A percentile compares a stretch with the other conserved stretches of the same genome.
phyloP scores from a whole-genome alignment of 2,113 vertebrate genomes.

The Charina bottae region DNA sequence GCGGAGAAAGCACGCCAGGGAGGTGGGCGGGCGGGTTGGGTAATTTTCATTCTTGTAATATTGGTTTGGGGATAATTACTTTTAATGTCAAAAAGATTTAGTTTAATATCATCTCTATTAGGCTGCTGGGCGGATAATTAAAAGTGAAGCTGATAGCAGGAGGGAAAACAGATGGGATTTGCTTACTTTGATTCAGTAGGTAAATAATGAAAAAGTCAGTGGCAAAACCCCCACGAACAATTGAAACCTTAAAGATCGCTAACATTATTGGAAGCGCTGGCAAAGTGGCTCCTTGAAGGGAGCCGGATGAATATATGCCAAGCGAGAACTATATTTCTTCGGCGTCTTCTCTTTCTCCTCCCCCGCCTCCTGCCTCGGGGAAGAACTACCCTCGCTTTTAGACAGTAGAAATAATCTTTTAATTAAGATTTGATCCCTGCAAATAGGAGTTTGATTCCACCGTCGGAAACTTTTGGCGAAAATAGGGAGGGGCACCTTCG shows the following conservation, averaged over 20 bases:
- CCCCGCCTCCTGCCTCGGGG: slow-evolving; percentile 32
- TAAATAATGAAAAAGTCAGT: slow-evolving; percentile 92
- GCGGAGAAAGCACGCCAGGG: not conserved
- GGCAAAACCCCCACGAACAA: slow-evolving; percentile 75
- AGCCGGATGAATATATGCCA: slow-evolving; percentile 71
- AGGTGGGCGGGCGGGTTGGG: slow-evolving; percentile 48
- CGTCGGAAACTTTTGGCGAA: slow-evolving; percentile 3
- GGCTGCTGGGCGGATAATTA: slow-evolving; percentile 98
- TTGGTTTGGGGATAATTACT: slow-evolving; percentile 97
- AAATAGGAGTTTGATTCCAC: slow-evolving; percentile 41
- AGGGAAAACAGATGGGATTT: slow-evolving; percentile 99
- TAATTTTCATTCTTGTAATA: slow-evolving; percentile 81
- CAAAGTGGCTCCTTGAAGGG: slow-evolving; percentile 67
- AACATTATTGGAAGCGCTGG: slow-evolving; percentile 74
- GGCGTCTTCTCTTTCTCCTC: slow-evolving; percentile 8
- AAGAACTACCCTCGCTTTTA: not conserved
- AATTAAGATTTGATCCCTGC: slow-evolving; percentile 56
- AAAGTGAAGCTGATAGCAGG: slow-evolving; percentile 93
- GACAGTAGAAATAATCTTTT: slow-evolving; percentile 48
- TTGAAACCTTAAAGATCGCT: slow-evolving; percentile 77
- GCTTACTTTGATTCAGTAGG: slow-evolving; percentile 96
- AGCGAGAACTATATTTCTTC: slow-evolving; percentile 71
- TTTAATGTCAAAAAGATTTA: slow-evolving; percentile 99
- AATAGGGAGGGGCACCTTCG: slow-evolving; percentile 2
- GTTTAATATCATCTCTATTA: slow-evolving; percentile 99